These are phyloP conservation scores for Drosophila anomelani DNA, from an alignment of 2,888 invertebrate genomes.

Conservation along the genomic window DNA sequence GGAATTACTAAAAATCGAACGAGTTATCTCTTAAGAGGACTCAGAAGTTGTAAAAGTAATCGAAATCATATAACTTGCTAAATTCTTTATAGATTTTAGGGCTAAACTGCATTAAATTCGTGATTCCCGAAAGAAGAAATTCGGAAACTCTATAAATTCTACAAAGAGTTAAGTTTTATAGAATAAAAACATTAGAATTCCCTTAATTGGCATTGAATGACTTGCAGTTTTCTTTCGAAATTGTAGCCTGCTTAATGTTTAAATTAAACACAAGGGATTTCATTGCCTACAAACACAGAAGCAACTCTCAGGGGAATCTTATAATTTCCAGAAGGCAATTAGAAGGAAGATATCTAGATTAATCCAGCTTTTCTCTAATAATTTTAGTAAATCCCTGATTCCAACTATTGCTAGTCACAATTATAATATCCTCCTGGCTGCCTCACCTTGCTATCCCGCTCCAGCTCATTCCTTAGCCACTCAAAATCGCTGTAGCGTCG, in stretches of 20 bases:
- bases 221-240: background rate
- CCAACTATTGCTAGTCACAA: rapidly evolving
- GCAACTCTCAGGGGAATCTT: background rate
- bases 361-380: background rate
- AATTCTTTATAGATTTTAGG: background rate
- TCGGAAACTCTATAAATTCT: too few species aligned
- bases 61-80: background rate
- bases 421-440: background rate
- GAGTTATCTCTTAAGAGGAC: too few species aligned
- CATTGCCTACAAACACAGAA: too few species aligned
- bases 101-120: too few species aligned
- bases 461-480: constrained; percentile 99
- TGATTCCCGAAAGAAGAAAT: too few species aligned
- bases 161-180: background rate
- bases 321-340: background rate
- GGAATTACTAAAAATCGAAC: background rate
- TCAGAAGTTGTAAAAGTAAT: too few species aligned
- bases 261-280: background rate
- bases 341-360: too few species aligned
- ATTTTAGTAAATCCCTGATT: background rate
- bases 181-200: background rate
- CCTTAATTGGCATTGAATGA: background rate
- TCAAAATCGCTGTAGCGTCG: constrained; percentile 99
- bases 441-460: constrained; percentile 98
- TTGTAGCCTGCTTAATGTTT: background rate